phyloP scores from a whole-genome alignment of 2,113 vertebrate genomes.

The Psilopsiagon aurifrons region DNA sequence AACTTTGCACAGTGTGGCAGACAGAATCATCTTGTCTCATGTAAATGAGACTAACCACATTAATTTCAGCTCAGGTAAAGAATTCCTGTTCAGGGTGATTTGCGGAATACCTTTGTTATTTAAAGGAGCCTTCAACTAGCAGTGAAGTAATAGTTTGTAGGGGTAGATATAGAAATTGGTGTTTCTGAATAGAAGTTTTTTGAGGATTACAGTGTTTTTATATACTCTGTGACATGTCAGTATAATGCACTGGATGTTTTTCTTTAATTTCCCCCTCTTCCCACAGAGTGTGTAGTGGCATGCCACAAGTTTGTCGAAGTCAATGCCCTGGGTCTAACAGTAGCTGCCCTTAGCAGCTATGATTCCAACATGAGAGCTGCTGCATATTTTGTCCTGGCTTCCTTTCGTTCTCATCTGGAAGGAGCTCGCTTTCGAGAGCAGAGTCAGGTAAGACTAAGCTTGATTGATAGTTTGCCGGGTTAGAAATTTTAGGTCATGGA shows the following conservation, averaged over 20 bases:
- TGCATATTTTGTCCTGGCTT: slow-evolving; percentile 83
- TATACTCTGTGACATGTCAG: rapidly evolving
- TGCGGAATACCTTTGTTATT: neutral
- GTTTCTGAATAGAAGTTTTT: neutral
- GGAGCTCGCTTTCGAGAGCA: slow-evolving; percentile 85
- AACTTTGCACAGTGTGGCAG: neutral
- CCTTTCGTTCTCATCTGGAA: slow-evolving; percentile 89
- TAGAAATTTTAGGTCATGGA: neutral
- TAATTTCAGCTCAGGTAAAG: neutral
- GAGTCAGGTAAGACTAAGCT: slow-evolving; percentile 79
- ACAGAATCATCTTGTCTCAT: neutral
- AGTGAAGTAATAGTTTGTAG: neutral
- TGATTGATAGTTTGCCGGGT: neutral
- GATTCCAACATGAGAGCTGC: slow-evolving; percentile 85
- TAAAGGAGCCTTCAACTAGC: neutral
- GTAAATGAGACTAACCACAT: neutral
- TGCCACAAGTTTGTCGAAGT: slow-evolving; percentile 91
- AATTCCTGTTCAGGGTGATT: neutral
- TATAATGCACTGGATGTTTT: neutral
- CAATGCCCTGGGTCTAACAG: slow-evolving; percentile 84
- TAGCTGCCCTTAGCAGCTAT: slow-evolving; percentile 91
- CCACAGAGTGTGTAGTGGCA: slow-evolving; percentile 87
- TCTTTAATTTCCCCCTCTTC: neutral
- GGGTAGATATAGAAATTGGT: neutral
- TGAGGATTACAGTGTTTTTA: neutral